Base-by-base conservation (phyloP, 2,888 invertebrate species). In the Drosophila macrospina region DNA sequence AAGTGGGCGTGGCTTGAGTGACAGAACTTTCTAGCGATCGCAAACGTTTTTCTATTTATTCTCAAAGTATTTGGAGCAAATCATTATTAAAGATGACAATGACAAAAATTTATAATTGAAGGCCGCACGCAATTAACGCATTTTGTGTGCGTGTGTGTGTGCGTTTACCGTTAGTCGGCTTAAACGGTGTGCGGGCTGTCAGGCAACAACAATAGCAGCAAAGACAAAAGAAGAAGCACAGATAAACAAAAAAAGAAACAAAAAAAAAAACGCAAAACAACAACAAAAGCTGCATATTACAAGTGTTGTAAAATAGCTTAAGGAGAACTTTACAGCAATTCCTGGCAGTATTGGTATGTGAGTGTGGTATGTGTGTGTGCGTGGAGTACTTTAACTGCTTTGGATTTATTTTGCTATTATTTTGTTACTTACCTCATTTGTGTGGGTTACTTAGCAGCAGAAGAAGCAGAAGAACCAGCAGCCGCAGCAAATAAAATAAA, bases 391-490 rank as follows among this genome's bases (percentile, higher is more conserved):
- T 63, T 48, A 13, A 16, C 30, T 34, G 37, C 13, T 34, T 28
- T 15, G 41, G 24, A 5, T 45, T 45, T 48, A 5, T 7, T 45
- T 41, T 1, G 3, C 36, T 24, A 47, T 66, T 26, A 28, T 63
- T 74, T 68, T 54, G 44, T 60, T 67, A 45, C 59, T 86, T 86
- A 88, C 82, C 82, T 88, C 82, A 83, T 83, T 83, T 80, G 88
- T 86, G 80, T 74, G 84, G 73, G 80, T 70, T 77, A 70, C 86
- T 50, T 52, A 56, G 82, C 70, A 74, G 59, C 59, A 65, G 56
- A 41, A 50, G 24, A 8, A 62, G 41, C 48, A 34, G 45, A 45
- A 11, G 37, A 75, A 63, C 50, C 52, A 50, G 57, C 34, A 39
- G 20, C 20, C 20, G 20, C 20, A 2, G 20, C 20, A 20, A 20